Evolutionary conservation across 2,113 vertebrate genomes (phyloP).

Genomic region (Capreolus pygargus): DNA sequence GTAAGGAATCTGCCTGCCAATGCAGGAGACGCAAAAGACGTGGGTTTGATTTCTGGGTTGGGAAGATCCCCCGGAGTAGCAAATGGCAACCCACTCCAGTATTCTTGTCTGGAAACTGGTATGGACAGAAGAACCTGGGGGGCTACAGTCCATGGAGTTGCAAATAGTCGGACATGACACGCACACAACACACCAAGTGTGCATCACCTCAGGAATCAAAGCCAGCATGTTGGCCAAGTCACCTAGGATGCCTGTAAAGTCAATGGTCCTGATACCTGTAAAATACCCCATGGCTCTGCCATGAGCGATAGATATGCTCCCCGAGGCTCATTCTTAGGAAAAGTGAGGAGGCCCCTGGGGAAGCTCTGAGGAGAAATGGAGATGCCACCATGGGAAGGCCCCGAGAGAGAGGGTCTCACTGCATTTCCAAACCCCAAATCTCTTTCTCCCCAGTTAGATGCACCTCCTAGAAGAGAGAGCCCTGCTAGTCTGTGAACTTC

Average conservation of each 20-base stretch:
- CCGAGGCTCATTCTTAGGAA: neutral
- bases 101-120: neutral
- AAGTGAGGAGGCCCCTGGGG: neutral
- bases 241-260: neutral
- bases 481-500: neutral
- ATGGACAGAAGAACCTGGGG: neutral
- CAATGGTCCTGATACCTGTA: neutral
- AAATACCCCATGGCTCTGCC: neutral
- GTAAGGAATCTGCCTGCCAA: neutral
- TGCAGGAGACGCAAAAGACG: neutral
- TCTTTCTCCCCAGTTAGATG: neutral
- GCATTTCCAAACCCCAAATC: neutral
- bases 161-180: neutral
- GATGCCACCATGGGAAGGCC: accelerated
- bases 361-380: neutral
- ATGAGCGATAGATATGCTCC: neutral
- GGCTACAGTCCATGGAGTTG: neutral
- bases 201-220: neutral
- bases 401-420: neutral
- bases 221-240: neutral
- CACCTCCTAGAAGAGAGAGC: neutral
- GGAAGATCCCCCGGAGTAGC: neutral
- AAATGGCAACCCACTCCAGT: neutral
- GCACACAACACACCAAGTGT: neutral
- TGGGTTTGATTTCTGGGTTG: neutral